A percentile compares a stretch with the other conserved stretches of the same genome.
These are phyloP conservation scores for Enoplosus armatus DNA, from an alignment of 2,797 vertebrate genomes.

Conservation along the genomic window DNA sequence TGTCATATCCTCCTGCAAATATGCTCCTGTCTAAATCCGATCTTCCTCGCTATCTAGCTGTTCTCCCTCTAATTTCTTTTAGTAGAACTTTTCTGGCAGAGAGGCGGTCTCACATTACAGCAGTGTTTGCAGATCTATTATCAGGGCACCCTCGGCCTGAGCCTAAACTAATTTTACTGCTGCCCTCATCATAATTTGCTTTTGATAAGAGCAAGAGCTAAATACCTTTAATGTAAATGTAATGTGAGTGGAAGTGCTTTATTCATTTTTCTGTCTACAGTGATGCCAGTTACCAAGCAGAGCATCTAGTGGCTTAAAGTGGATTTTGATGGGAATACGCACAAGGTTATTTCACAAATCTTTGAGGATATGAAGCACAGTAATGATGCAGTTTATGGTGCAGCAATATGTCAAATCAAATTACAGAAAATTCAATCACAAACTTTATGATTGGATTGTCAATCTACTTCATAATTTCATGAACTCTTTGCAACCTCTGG, in stretches of 20 bases:
- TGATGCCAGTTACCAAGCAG: constrained; percentile 38
- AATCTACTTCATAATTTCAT: constrained; percentile 6
- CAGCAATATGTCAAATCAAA: constrained; percentile 25
- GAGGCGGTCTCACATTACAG: constrained; percentile 43
- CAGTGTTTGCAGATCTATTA: constrained; percentile 58
- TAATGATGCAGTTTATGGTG: constrained; percentile 24
- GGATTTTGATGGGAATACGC: constrained; percentile 51
- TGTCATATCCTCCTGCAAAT: constrained; percentile 51
- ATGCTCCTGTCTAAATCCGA: constrained; percentile 44
- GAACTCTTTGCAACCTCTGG: constrained; percentile 36
- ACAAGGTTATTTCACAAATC: constrained; percentile 35
- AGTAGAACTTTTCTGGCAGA: constrained; percentile 47
- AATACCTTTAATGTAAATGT: constrained; percentile 65
- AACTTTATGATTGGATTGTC: background rate
- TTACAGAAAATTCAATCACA: constrained; percentile 6
- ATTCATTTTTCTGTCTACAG: constrained; percentile 45
- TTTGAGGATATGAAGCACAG: constrained; percentile 21
- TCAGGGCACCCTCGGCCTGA: constrained; percentile 38
- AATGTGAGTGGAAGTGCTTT: constrained; percentile 57
- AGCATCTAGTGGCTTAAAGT: constrained; percentile 36
- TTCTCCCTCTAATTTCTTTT: constrained; percentile 51
- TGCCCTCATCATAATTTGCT: constrained; percentile 68
- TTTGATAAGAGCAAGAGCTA: constrained; percentile 60
- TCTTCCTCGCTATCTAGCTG: constrained; percentile 7
- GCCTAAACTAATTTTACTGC: constrained; percentile 52